phyloP scores from a whole-genome alignment of 2,113 vertebrate species.

The Hipposideros armiger region DNA sequence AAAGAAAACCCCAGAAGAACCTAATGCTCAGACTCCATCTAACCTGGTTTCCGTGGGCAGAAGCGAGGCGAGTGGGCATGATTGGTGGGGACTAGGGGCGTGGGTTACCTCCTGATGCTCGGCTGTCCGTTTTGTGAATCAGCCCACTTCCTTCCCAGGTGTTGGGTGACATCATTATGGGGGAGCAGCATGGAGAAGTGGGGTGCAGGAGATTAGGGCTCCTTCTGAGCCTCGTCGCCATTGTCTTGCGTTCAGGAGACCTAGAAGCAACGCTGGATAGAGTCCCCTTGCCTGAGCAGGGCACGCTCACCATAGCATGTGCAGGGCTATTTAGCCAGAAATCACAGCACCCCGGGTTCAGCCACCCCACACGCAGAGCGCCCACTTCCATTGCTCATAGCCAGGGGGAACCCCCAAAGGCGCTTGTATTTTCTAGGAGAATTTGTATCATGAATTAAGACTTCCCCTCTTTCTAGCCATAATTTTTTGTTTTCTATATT shows the following conservation, averaged over 20 bases:
- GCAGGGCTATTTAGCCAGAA: background rate
- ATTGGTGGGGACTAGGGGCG: background rate
- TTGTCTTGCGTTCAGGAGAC: background rate
- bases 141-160: background rate
- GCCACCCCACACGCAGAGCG: rapidly evolving
- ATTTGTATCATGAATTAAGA: background rate
- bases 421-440: background rate
- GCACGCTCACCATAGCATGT: rapidly evolving
- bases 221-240: rapidly evolving
- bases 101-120: background rate
- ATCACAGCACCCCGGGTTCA: no score
- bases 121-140: rapidly evolving
- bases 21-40: no score
- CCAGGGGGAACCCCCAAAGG: background rate
- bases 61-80: background rate
- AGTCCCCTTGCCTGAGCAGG: no score
- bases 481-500: background rate
- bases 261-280: background rate
- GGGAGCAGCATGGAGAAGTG: background rate
- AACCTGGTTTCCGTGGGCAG: background rate
- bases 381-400: rapidly evolving
- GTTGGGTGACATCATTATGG: rapidly evolving
- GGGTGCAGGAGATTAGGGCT: background rate
- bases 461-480: background rate
- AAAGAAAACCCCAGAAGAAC: background rate